phyloP scores from a whole-genome alignment of 2,888 invertebrate species.

The Lydus trimaculatus region DNA sequence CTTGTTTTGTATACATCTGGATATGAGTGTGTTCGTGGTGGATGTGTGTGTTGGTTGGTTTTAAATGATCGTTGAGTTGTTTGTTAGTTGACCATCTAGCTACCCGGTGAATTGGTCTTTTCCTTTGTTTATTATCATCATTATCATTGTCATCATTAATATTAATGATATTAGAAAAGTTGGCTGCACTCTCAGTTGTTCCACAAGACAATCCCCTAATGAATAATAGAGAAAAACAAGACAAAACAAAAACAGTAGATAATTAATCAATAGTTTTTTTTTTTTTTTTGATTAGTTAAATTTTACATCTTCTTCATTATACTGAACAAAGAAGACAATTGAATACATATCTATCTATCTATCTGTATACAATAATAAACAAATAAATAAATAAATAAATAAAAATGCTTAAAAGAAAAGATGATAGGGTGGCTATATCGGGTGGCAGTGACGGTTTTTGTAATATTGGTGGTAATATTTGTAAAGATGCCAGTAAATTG shows the following conservation, averaged over 20 bases:
- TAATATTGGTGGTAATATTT: neutral
- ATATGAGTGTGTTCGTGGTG: neutral
- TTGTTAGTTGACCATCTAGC: conserved; percentile 44
- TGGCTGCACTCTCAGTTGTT: too few species aligned
- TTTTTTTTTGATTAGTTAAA: neutral
- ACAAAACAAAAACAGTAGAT: too few species aligned
- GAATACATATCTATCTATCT: too few species aligned
- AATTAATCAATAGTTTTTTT: neutral
- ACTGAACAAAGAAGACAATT: too few species aligned
- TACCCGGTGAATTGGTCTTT: conserved; percentile 29
- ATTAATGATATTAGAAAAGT: too few species aligned
- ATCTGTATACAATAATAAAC: too few species aligned
- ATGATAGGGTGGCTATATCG: conserved; percentile 19
- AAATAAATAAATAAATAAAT: conserved; percentile 21
- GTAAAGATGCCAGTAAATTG: conserved; percentile 41
- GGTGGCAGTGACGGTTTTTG: neutral
- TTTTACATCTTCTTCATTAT: too few species aligned
- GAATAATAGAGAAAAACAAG: too few species aligned
- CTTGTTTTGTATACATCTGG: neutral
- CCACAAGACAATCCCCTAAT: too few species aligned
- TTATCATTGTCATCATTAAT: too few species aligned
- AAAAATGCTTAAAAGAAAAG: conserved; percentile 48
- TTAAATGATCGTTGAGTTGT: conserved; percentile 42
- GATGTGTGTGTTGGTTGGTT: conserved; percentile 1
- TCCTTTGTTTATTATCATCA: conserved; percentile 10